Percentiles rank a stretch among this genome's conserved stretches.
phyloP scores from a whole-genome alignment of 23 tunicate genomes.

The Halocynthia roretzi region DNA sequence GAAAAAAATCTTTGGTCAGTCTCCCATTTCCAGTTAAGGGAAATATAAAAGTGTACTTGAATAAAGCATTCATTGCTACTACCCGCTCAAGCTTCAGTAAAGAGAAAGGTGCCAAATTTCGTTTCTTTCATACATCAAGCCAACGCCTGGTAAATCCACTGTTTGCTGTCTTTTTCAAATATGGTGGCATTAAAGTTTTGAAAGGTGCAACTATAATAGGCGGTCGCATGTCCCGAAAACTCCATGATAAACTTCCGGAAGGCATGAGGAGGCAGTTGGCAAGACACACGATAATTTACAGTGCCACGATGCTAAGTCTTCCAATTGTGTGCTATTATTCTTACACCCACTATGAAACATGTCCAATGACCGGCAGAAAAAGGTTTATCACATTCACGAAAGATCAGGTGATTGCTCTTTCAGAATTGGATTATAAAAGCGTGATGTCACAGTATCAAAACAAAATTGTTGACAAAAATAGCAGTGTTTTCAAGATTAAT shows the following conservation, averaged over 20 bases:
- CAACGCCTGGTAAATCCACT: conserved; percentile 1
- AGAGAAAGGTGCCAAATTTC: not conserved
- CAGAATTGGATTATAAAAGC: conserved; percentile 37
- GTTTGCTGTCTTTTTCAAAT: conserved; percentile 34
- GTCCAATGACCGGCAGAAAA: conserved; percentile 84
- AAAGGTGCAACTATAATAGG: conserved; percentile 51
- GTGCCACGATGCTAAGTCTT: not conserved
- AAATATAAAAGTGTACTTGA: too few species aligned
- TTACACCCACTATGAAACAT: conserved; percentile 51
- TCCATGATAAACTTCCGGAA: conserved; percentile 47
- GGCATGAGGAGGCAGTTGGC: conserved; percentile 30
- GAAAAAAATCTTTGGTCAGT: too few species aligned
- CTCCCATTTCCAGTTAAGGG: too few species aligned
- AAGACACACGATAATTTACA: conserved; percentile 34
- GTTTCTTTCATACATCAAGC: not conserved
- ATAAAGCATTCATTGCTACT: too few species aligned
- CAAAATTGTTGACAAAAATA: conserved; percentile 21
- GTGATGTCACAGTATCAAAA: conserved; percentile 19
- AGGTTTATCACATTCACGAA: conserved; percentile 78
- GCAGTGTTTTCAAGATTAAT: conserved; percentile 28
- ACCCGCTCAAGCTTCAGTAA: too few species aligned
- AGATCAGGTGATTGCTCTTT: conserved; percentile 49
- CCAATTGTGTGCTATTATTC: conserved; percentile 52
- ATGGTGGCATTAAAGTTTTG: conserved; percentile 40
- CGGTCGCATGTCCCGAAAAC: conserved; percentile 55